Base-by-base conservation (phyloP, 2,797 vertebrate genomes). In the Helarctos malayanus region DNA sequence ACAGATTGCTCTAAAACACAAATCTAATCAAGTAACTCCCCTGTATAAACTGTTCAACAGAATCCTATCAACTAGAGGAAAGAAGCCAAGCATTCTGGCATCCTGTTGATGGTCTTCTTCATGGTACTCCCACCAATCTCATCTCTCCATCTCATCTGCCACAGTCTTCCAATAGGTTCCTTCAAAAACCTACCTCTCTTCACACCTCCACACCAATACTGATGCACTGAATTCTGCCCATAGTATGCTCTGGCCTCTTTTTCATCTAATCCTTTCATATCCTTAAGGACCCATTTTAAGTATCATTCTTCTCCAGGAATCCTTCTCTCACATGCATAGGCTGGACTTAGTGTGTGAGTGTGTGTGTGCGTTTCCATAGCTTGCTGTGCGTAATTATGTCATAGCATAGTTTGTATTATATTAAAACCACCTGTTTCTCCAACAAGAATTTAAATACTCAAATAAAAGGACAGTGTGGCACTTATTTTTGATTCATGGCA, bases 381-480 rank as follows among this genome's bases (percentile, higher is more conserved):
- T 32, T 3, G 27, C 57, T 45, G 3, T 18, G 41, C 5, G 14
- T 41, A 75, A 45, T 91, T 93, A 27, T 68, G 10, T n/a, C 29
- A n/a, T 13, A 15, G 4, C 15, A 59, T 59, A 88, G 4, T 47
- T 10, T 45, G 25, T 7, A 38, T 27, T 49, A 18, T 8, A 79
- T 27, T 65, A 61, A 81, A 12, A n/a, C 49, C 15, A 86, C 18
- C 21, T 54, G 14, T 35, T 80, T 79, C 35, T 32, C 57, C 63
- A 38, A 27, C 32, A 59, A 63, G 23, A 78, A 89, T 52, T 32
- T 59, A 75, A 80, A 76, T 83, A 92, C 27, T 87, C 61, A 73
- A 68, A 65, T 86, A 29, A 15, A 89, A 93, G 49, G 23, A 89
- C 27, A 69, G 4, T 27, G 11, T 25, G 21, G 4, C n/a, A 59